Base-by-base conservation (phyloP, 2,888 invertebrate species). In the Ashinkailepas kermadecensis region DNA sequence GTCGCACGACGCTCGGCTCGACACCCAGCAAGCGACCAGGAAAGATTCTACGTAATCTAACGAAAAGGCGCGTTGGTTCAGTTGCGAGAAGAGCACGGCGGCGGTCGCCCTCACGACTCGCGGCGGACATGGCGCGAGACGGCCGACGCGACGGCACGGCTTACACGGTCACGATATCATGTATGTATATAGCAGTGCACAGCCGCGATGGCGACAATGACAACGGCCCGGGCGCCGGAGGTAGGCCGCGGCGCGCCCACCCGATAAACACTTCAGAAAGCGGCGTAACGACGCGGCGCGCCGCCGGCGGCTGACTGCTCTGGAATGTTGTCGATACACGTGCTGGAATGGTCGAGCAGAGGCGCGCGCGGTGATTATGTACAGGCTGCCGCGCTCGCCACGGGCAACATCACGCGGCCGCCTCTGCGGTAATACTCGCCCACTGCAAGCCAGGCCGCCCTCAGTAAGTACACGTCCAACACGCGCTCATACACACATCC, bases 201-300 rank as follows among this genome's bases (percentile, higher is more conserved):
- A 39, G 39, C 7, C 70, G 39, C 25, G 70, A 15, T 15, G 10
- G 70, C 62, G 62, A 18, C 62, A 18, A 62, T 62, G 62, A 62
- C 13, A 13, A 18, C 18, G 70, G 70, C 8, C 70, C 1, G 39
- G 7, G 39, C 39, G 15, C 70, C 70, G 13, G 70, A 70, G 39
- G 70, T 70, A 70, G 7, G 70, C 70, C 13, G 70, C 65, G 65
- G 8, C 23, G 39, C 64, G 64, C 13, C 21, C 39, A 18, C 15
- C 54, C 10, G 74, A 74, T 74, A 74, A 74, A 74, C 74, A 74
- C 74, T 74, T 74, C 74, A 74, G 6, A 54, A 56, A 21, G 67
- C 6, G 11, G 18, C 54, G 25, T n/a, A n/a, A 56, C 11, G 23
- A 15, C 54, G 54, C 10, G 21, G 25, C 74, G 54, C 21, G 74